A percentile compares a stretch with the other conserved stretches of the same genome.
These are phyloP conservation scores for Eretmochelys imbricata DNA, from an alignment of 2,113 vertebrate species.

Conservation along the genomic window DNA sequence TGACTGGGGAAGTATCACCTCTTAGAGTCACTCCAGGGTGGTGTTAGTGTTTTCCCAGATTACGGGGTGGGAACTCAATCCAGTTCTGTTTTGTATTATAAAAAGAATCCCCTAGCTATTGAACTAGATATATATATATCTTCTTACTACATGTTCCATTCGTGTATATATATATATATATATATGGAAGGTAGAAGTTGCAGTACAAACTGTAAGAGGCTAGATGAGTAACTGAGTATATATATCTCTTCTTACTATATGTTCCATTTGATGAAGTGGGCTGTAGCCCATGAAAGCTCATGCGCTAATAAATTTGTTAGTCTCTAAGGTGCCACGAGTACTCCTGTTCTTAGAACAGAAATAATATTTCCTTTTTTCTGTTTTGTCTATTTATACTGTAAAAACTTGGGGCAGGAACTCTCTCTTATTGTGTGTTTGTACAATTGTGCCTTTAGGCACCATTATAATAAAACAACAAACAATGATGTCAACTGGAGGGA, in stretches of 20 bases:
- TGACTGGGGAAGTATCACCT: neutral
- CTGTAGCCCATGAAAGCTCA: no score
- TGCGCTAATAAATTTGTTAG: no score
- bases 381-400: neutral
- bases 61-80: neutral
- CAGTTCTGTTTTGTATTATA: neutral
- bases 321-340: no score
- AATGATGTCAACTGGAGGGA: neutral
- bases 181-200: no score
- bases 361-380: neutral
- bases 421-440: neutral
- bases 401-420: neutral
- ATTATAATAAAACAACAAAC: neutral
- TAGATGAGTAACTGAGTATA: no score
- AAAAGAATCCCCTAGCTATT: neutral
- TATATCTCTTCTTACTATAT: no score
- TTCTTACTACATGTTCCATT: no score
- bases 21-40: no score
- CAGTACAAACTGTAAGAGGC: no score
- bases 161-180: no score
- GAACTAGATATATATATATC: neutral
- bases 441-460: neutral
- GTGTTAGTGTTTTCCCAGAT: neutral
- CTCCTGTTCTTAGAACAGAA: neutral
- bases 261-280: no score